These are phyloP conservation scores for Bergia puertoricense DNA, from an alignment of 92 coral and sea anemone species.

Conservation along the genomic window DNA sequence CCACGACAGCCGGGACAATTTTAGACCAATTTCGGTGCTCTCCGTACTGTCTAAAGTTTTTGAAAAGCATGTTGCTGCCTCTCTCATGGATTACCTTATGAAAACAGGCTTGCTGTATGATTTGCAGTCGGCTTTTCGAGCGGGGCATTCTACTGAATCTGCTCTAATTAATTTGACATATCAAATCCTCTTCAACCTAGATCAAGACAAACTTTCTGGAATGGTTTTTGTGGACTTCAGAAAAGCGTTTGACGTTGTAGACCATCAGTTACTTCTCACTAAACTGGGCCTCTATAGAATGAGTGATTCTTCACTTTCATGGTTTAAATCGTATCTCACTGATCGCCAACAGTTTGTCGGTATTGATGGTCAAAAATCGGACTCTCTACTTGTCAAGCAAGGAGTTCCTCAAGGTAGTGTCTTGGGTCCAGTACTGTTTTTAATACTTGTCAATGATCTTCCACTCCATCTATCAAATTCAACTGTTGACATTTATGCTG, in stretches of 20 bases:
- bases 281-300: too few species aligned
- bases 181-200: conserved; percentile 63
- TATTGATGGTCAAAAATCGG: too few species aligned
- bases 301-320: too few species aligned
- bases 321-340: too few species aligned
- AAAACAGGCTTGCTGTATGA: conserved; percentile 49
- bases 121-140: conserved; percentile 68
- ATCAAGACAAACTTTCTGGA: conserved; percentile 57
- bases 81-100: conserved; percentile 40
- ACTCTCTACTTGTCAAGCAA: too few species aligned
- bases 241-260: conserved; percentile 64
- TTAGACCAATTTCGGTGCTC: conserved; percentile 51
- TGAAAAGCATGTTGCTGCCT: conserved; percentile 47
- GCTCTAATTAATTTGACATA: conserved; percentile 59
- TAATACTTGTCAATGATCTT: conserved; percentile 31
- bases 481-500: conserved; percentile 14
- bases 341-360: too few species aligned
- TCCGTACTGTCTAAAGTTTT: conserved; percentile 48
- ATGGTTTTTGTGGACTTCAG: conserved; percentile 56
- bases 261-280: conserved; percentile 58
- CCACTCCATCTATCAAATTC: neutral
- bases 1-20: conserved; percentile 43
- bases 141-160: conserved; percentile 59
- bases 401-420: too few species aligned
- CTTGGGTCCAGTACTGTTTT: conserved; percentile 23